Base-by-base conservation (phyloP, 2,113 vertebrate genomes). In the Uropsilus gracilis region DNA sequence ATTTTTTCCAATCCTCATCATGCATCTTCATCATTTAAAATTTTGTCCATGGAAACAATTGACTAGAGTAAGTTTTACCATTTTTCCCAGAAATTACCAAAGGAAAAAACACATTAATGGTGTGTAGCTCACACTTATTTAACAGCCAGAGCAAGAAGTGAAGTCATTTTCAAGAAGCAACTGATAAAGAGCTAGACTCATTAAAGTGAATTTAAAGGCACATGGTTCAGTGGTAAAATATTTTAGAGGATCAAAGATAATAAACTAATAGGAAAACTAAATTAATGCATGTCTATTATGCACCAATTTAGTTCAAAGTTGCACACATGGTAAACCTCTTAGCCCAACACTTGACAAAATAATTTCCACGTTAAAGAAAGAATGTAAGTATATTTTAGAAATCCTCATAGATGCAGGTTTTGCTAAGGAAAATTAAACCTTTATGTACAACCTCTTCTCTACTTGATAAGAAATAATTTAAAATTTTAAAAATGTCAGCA, bases 321-420 rank as follows among this genome's bases (percentile, higher is more conserved):
- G 72, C 32, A 87, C 30, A 83, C 2, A 66, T 75, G 76, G 83
- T 57, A 94, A 96, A 95, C n/a, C 75, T 97, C 85, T 96, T 81
- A 95, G 71, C 59, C n/a, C 50, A 97, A 92, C 82, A 94, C 84
- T 96, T 95, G 78, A 75, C 66, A 97, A 95, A 97, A 94, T 96
- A 91, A 95, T 97, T 78, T 94, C 68, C 72, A 95, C 68, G 83
- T 95, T 96, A 93, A 95, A 94, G 39, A 37, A 84, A 86, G 72
- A 76, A 5, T 78, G 1, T 72, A 85, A 95, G 37, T 89, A 10
- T 50, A 83, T 13, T 90, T 94, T 81, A 91, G 80, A 81, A 95
- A 75, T 86, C 75, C 73, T 96, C 59, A 63, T 77, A 64, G 46
- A 87, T 24, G 86, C 39, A 12, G 46, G 48, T 89, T 80, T 96